These are phyloP conservation scores for Diachasmimorpha longicaudata DNA, from an alignment of 1,140 invertebrate species.

Conservation along the genomic window DNA sequence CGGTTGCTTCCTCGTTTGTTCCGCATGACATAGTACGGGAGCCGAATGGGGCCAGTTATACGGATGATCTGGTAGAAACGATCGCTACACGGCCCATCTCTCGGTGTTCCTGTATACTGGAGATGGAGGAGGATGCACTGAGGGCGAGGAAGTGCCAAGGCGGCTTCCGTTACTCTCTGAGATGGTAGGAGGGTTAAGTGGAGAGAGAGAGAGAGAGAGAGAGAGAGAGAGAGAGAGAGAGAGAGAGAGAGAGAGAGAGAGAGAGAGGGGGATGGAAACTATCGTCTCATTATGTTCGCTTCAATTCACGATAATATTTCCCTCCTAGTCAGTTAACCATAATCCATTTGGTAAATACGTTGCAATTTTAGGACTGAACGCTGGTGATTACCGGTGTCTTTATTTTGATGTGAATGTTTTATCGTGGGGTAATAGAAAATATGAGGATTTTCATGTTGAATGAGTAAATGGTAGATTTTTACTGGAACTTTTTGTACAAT, in stretches of 20 bases:
- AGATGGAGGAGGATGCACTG: not conserved
- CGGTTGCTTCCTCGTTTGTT: constrained; percentile 16
- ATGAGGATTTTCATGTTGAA: too few relatives aligned
- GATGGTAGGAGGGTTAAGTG: not conserved
- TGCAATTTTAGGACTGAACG: not conserved
- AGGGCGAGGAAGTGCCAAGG: constrained; percentile 27
- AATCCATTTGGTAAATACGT: constrained; percentile 18
- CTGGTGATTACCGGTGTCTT: not conserved
- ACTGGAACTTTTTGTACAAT: too few relatives aligned
- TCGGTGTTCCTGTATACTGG: not conserved
- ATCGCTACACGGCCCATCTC: constrained; percentile 24
- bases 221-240: constrained; percentile 19
- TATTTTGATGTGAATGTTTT: too few relatives aligned
- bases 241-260: not conserved
- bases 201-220: not conserved
- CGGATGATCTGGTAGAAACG: constrained; percentile 37
- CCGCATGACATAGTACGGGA: constrained; percentile 18
- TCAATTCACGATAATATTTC: constrained; percentile 25
- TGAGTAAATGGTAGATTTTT: too few relatives aligned
- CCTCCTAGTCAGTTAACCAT: not conserved
- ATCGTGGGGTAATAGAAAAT: too few relatives aligned
- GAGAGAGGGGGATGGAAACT: constrained; percentile 18
- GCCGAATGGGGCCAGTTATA: constrained; percentile 35
- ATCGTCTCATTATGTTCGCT: constrained; percentile 31
- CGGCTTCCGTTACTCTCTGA: constrained; percentile 25